phyloP scores from a whole-genome alignment of 1,140 invertebrate genomes.

The Aethina tumida region DNA sequence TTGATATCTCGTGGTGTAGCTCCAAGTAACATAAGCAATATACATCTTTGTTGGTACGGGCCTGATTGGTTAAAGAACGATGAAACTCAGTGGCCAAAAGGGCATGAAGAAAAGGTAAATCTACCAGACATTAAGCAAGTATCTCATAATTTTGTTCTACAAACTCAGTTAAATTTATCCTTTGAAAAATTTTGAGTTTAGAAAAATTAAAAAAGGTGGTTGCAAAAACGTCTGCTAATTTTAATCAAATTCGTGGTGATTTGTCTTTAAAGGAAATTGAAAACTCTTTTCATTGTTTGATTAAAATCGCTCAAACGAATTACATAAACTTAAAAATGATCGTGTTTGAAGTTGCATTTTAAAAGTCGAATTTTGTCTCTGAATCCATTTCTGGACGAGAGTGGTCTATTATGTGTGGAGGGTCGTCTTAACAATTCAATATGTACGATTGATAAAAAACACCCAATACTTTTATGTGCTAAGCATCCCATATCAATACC shows the following conservation, averaged over 20 bases:
- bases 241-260: no score
- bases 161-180: neutral
- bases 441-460: conserved; percentile 9
- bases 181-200: neutral
- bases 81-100: neutral
- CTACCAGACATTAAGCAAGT: conserved; percentile 4
- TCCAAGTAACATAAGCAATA: conserved; percentile 1
- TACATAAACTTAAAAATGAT: conserved; percentile 1
- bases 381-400: conserved; percentile 14
- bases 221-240: neutral
- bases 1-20: conserved; percentile 22
- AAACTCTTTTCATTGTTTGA: neutral
- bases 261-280: neutral
- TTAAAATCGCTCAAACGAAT: conserved; percentile 2
- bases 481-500: no score
- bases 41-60: neutral
- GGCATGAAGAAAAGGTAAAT: neutral
- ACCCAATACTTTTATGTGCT: no score
- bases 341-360: neutral
- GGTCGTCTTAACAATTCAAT: conserved; percentile 12
- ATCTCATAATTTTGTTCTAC: neutral
- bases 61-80: conserved; percentile 2
- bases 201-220: neutral
- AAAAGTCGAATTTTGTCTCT: conserved; percentile 14
- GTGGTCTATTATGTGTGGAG: conserved; percentile 14